Conservation (phyloP, 92 coral and sea anemone species). For the Hydrozoanthus gracilis region DNA sequence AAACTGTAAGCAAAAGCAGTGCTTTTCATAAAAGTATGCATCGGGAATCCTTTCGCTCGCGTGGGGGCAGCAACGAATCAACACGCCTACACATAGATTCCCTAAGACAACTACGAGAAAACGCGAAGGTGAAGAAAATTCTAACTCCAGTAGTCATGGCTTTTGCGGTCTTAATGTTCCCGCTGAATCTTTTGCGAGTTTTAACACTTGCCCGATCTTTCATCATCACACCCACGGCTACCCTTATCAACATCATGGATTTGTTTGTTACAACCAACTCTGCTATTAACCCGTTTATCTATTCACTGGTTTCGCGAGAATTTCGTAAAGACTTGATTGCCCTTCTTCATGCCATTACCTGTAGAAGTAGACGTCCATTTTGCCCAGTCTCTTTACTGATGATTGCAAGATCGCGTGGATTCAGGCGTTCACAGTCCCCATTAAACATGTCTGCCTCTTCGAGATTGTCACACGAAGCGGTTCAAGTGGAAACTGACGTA, state of each 20-base stretch:
- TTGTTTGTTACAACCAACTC: not conserved
- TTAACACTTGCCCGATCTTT: not conserved
- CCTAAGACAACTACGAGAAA: not conserved
- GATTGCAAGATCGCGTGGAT: not conserved
- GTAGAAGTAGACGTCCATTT: not conserved
- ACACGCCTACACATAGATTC: not conserved
- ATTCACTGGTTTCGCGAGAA: constrained; percentile 25
- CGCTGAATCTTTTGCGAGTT: constrained; percentile 11
- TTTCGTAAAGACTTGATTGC: constrained; percentile 8
- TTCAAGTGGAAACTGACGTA: not conserved
- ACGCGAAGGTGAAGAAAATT: constrained; percentile 6
- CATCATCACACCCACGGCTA: not conserved
- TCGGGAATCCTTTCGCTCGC: not conserved
- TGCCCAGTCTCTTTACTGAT: not conserved
- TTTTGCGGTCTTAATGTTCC: constrained; percentile 12
- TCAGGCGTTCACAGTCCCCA: not conserved
- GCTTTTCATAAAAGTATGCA: constrained; percentile 5
- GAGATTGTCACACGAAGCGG: not conserved
- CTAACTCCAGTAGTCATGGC: constrained; percentile 16
- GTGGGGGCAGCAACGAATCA: not conserved
- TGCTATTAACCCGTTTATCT: constrained; percentile 20
- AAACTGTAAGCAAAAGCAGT: not conserved
- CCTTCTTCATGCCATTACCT: not conserved
- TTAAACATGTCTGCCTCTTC: not conserved
- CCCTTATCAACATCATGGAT: constrained; percentile 6